phyloP scores from a whole-genome alignment of 2,113 vertebrate genomes.

The Alligator mississippiensis region DNA sequence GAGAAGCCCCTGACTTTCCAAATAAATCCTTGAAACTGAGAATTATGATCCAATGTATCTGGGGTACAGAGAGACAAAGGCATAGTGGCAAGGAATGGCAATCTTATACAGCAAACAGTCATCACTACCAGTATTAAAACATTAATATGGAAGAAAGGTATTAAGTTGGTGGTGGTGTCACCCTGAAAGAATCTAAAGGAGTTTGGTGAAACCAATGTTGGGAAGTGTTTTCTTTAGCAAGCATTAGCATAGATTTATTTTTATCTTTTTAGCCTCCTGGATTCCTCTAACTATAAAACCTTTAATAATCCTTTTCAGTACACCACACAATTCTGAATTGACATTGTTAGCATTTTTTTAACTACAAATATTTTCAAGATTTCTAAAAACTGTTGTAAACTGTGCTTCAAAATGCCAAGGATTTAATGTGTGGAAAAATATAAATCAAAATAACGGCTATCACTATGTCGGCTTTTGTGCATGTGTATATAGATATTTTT shows the following conservation, averaged over 20 bases:
- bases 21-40: neutral
- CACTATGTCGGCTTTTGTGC: neutral
- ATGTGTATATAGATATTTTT: neutral
- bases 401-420: neutral
- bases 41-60: neutral
- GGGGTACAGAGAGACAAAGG: neutral
- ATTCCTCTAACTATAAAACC: neutral
- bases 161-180: neutral
- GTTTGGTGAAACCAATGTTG: neutral
- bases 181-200: slow-evolving; percentile 33
- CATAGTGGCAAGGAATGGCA: neutral
- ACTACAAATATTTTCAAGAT: neutral
- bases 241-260: neutral
- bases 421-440: neutral
- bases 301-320: neutral
- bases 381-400: neutral
- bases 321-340: slow-evolving; percentile 18
- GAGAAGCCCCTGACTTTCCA: too few species aligned
- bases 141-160: neutral
- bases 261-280: neutral
- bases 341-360: neutral
- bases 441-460: neutral
- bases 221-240: neutral
- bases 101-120: neutral
- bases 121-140: neutral